phyloP scores from a whole-genome alignment of 2,113 vertebrate genomes.

The Epinephelus fuscoguttatus region DNA sequence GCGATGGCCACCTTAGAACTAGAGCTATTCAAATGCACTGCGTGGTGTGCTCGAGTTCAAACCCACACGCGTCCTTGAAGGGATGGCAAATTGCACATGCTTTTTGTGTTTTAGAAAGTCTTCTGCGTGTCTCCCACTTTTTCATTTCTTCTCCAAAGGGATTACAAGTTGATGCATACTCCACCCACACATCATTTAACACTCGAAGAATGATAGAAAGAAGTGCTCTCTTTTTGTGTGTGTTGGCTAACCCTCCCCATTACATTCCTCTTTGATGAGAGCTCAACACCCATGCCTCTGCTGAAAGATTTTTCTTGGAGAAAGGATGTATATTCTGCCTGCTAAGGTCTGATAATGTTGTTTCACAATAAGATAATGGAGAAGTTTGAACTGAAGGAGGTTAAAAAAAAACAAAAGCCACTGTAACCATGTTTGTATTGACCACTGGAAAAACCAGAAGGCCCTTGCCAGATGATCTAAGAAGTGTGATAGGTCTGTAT shows the following conservation, averaged over 20 bases:
- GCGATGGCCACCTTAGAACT: neutral
- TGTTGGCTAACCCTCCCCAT: neutral
- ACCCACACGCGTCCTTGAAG: slow-evolving; percentile 37
- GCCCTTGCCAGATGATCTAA: neutral
- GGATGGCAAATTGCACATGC: neutral
- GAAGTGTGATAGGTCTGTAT: neutral
- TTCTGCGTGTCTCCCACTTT: slow-evolving; percentile 12
- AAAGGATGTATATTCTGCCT: neutral
- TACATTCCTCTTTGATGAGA: slow-evolving; percentile 20
- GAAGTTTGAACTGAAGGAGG: neutral
- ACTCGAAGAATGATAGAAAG: slow-evolving; percentile 13
- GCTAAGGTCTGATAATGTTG: neutral
- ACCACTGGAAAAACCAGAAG: neutral
- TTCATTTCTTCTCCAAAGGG: slow-evolving; percentile 14
- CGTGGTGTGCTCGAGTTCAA: neutral
- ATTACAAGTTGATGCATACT: slow-evolving; percentile 26
- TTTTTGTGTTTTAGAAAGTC: slow-evolving; percentile 2
- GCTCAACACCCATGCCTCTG: neutral
- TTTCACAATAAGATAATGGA: neutral
- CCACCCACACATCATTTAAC: slow-evolving; percentile 36
- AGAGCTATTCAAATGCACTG: slow-evolving; percentile 17
- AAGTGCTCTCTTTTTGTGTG: neutral
- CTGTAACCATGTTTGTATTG: neutral
- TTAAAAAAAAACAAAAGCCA: neutral
- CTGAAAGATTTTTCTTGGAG: neutral